Percentiles rank a stretch among this genome's conserved stretches.
These are phyloP conservation scores for Drosophila flavopinicola DNA, from an alignment of 2,888 invertebrate genomes.

Conservation along the genomic window DNA sequence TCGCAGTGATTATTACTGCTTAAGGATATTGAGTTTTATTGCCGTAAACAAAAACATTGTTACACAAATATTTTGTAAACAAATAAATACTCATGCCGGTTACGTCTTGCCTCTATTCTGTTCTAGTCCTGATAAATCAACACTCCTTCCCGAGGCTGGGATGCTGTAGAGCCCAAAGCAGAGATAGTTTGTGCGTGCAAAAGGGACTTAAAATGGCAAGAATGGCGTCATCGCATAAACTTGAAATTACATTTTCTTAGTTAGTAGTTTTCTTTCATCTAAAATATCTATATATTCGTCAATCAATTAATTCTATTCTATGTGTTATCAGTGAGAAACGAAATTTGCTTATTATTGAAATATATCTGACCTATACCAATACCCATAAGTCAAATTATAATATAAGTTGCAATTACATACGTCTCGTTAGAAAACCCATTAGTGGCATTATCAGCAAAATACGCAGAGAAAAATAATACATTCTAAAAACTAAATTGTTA, in stretches of 20 bases:
- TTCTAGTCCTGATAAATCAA: slow-evolving; percentile 11
- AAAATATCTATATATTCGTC: no score
- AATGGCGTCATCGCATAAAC: slow-evolving; percentile 23
- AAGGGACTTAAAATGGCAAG: background rate
- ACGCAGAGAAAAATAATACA: no score
- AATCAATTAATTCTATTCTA: no score
- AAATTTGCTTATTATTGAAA: no score
- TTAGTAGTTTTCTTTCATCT: no score
- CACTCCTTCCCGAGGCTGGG: background rate
- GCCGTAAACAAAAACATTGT: slow-evolving; percentile 62
- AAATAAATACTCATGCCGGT: slow-evolving; percentile 32
- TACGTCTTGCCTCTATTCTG: background rate
- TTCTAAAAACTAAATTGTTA: no score
- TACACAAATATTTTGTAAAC: slow-evolving; percentile 39
- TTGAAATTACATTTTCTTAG: background rate
- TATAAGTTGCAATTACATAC: no score
- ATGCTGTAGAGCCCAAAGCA: background rate
- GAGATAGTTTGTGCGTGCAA: background rate
- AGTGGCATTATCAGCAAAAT: no score
- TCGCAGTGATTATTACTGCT: slow-evolving; percentile 49
- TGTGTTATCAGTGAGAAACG: no score
- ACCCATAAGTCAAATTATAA: background rate
- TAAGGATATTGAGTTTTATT: slow-evolving; percentile 44
- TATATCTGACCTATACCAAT: background rate
- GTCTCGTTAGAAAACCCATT: no score